Base-by-base conservation (phyloP, 2,888 invertebrate genomes). In the Plagodis dolabraria region DNA sequence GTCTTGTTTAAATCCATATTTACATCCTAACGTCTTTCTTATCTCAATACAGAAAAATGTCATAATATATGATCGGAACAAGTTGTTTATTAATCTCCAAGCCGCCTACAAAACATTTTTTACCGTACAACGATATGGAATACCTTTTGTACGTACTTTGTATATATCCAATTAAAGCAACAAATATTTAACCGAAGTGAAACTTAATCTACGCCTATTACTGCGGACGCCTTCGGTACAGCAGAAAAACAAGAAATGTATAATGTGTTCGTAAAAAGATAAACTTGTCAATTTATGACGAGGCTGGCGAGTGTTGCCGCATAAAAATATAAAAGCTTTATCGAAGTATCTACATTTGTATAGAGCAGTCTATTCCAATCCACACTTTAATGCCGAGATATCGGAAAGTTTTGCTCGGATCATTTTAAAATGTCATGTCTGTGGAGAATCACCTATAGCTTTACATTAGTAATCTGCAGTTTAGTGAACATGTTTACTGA, bases 211-310 rank as follows among this genome's bases (percentile, higher is more conserved):
- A 52, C 59, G 59, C 57, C 71, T 71, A 67, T 67, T 64, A 65
- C 49, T 52, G 59, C 55, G 67, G 47, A 58, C 57, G 53, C 57
- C 54, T 47, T 46, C 50, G 49, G 48, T 50, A 54, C 52, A 62
- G 54, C 44, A 57, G 57, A 69, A 70, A 71, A 68, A 69, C 63
- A 59, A 69, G 60, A 68, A 60, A 69, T 57, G 47, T 49, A 60
- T 63, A 72, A 63, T 62, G 64, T 70, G 60, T 65, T 60, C 63
- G 62, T 61, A 60, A 63, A 69, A 70, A 71, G 57, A 70, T 71
- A 71, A 68, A 70, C 54, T 72, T 68, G 64, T 68, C 67, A 72
- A 72, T 71, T 74, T 72, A 72, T 68, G 65, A 69, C 56, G 66
- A 68, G 60, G 57, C 64, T 65, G 63, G 60, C 57, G 45, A 68